A percentile compares a stretch with the other conserved stretches of the same genome.
Evolutionary conservation across 2,113 vertebrate species (phyloP).

Genomic region (Pollimyrus isidori): DNA sequence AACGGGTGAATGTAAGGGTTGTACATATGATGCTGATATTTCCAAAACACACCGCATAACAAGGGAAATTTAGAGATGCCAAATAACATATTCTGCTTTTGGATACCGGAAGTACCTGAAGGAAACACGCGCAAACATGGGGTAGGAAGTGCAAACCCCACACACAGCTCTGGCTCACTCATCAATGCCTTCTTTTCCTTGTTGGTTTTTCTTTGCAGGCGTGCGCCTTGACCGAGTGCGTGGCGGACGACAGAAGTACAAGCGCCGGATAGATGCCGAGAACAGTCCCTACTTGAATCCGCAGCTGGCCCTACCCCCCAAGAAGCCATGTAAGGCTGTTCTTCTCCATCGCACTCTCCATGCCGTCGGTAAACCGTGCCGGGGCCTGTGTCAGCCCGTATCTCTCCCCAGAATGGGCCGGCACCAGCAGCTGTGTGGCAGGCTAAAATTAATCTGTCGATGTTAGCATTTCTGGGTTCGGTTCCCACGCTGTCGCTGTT

Average conservation of each 20-base stretch:
- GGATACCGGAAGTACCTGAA: not conserved
- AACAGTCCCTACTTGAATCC: conserved; percentile 87
- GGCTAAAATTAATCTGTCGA: not conserved
- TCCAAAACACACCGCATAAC: not conserved
- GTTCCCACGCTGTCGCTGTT: not conserved
- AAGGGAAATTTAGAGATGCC: not conserved
- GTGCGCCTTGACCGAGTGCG: conserved; percentile 94
- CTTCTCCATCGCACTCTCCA: not conserved
- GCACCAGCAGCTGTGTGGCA: not conserved
- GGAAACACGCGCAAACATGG: not conserved
- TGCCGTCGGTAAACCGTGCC: not conserved
- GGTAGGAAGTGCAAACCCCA: not conserved
- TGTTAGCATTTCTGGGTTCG: not conserved
- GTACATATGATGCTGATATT: not conserved
- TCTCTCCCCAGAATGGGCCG: not conserved
- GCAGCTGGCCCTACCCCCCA: conserved; percentile 80
- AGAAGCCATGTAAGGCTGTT: conserved; percentile 80
- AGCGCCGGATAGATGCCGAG: conserved; percentile 89
- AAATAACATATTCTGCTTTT: not conserved
- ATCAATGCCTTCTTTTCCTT: not conserved
- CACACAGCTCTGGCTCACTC: not conserved
- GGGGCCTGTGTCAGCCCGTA: not conserved
- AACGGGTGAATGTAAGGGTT: not conserved
- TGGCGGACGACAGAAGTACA: conserved; percentile 96
- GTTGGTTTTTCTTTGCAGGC: conserved; percentile 51